A percentile compares a stretch with the other conserved stretches of the same genome.
phyloP scores from a whole-genome alignment of 2,797 vertebrate species.

The Oryzias sinensis region DNA sequence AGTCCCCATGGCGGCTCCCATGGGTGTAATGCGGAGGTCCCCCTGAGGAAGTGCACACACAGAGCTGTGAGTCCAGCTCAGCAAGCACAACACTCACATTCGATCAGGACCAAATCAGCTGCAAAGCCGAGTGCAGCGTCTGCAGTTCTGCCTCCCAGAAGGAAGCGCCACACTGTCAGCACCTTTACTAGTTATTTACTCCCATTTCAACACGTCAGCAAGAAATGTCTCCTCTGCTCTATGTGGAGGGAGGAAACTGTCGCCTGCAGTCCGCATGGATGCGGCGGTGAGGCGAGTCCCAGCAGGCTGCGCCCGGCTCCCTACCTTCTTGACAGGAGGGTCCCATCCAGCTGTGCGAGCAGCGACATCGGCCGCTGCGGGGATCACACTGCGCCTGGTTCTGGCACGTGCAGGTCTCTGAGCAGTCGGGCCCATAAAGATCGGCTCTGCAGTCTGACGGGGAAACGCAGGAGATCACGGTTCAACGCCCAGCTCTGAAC shows the following conservation, averaged over 20 bases:
- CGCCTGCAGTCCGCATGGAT: constrained; percentile 19
- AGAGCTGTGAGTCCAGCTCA: constrained; percentile 27
- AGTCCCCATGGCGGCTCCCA: constrained; percentile 43
- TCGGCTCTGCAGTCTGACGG: constrained; percentile 80
- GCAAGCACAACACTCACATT: constrained; percentile 19
- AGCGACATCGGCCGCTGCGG: constrained; percentile 83
- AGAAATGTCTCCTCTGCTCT: constrained; percentile 21
- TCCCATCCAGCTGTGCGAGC: constrained; percentile 79
- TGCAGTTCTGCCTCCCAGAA: constrained; percentile 23
- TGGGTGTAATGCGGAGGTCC: constrained; percentile 47
- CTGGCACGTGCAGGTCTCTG: constrained; percentile 80
- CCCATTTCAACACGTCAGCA: constrained; percentile 47
- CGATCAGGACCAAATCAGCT: constrained; percentile 23
- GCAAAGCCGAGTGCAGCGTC: constrained; percentile 26
- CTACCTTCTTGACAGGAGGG: constrained; percentile 85
- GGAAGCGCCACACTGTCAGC: constrained; percentile 39
- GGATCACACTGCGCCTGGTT: constrained; percentile 78
- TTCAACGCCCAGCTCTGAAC: background rate
- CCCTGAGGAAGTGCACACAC: constrained; percentile 53
- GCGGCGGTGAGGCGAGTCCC: background rate
- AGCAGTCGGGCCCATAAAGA: constrained; percentile 84
- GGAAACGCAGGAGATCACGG: background rate
- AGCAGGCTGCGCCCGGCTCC: background rate
- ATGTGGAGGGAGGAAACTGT: constrained; percentile 11
- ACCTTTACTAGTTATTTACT: constrained; percentile 36